These are phyloP conservation scores for Ectropis crepuscularia DNA, from an alignment of 2,888 invertebrate species.

Conservation along the genomic window DNA sequence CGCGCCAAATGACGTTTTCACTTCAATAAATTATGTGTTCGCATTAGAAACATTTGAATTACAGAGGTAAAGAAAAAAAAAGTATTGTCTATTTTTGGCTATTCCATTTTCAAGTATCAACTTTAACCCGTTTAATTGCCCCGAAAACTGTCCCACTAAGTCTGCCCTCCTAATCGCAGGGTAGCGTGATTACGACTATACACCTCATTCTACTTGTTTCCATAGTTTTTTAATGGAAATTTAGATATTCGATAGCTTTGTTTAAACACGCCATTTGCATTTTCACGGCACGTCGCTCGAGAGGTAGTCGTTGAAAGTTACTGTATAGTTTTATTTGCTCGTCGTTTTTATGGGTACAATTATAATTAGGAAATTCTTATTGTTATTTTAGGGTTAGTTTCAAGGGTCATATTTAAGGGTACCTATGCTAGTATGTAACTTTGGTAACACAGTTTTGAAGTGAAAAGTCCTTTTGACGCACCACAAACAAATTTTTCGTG, in stretches of 20 bases:
- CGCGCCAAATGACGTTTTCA: no score
- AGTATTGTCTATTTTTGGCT: not conserved
- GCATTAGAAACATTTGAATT: no score
- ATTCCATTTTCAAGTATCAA: conserved; percentile 12
- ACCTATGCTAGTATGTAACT: no score
- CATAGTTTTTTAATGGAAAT: conserved; percentile 39
- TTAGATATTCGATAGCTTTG: conserved; percentile 41
- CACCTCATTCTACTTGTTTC: conserved; percentile 53
- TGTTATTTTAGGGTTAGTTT: not conserved
- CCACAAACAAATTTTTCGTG: no score
- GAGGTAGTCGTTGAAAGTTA: conserved; percentile 26
- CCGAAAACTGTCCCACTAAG: conserved; percentile 22
- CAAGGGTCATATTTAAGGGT: no score
- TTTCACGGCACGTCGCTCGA: conserved; percentile 35
- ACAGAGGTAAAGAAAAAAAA: no score
- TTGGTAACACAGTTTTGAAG: no score
- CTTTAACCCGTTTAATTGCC: conserved; percentile 18
- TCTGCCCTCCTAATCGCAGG: conserved; percentile 63
- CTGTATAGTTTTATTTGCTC: not conserved
- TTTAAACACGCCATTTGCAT: conserved; percentile 46
- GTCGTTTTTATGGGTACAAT: not conserved
- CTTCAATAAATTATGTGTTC: no score
- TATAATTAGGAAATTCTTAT: not conserved
- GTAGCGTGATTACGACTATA: conserved; percentile 74
- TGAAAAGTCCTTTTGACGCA: no score